Evolutionary conservation across 1,140 invertebrate species (phyloP).

Genomic region (Meloidogyne floridensis): DNA sequence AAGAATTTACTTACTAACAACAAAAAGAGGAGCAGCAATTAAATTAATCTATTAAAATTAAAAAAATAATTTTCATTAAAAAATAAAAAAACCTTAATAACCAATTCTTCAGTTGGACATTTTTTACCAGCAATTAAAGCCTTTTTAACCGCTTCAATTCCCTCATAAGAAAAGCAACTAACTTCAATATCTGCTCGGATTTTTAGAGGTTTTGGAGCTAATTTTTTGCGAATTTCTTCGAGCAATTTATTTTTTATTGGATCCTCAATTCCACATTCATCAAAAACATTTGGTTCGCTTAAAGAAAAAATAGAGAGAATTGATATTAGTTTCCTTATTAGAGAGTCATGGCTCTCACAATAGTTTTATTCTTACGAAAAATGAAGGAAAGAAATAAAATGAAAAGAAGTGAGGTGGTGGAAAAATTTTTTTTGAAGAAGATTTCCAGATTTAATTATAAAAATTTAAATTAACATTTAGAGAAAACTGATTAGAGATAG

Average conservation of each 20-base stretch:
- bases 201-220: constrained; percentile 97
- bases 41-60: constrained; percentile 80
- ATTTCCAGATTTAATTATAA: too few species aligned
- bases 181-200: constrained; percentile 83
- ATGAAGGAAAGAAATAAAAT: too few species aligned
- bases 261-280: constrained; percentile 92
- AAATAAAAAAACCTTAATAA: constrained; percentile 77
- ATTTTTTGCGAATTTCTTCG: constrained; percentile 89
- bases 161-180: constrained; percentile 93
- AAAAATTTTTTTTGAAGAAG: too few species aligned
- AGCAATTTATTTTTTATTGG: constrained; percentile 87
- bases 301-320: constrained; percentile 37
- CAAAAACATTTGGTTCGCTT: constrained; percentile 87
- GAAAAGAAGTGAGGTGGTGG: too few species aligned
- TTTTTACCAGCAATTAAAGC: constrained; percentile 88
- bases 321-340: too few species aligned
- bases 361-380: too few species aligned
- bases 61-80: not conserved
- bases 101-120: constrained; percentile 86
- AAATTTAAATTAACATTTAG: too few species aligned
- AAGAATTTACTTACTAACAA: constrained; percentile 75
- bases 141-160: constrained; percentile 95
- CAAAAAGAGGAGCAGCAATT: constrained; percentile 95
- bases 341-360: too few species aligned
- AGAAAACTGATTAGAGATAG: too few species aligned